phyloP scores from a whole-genome alignment of 2,113 vertebrate genomes.

The Daboia siamensis region DNA sequence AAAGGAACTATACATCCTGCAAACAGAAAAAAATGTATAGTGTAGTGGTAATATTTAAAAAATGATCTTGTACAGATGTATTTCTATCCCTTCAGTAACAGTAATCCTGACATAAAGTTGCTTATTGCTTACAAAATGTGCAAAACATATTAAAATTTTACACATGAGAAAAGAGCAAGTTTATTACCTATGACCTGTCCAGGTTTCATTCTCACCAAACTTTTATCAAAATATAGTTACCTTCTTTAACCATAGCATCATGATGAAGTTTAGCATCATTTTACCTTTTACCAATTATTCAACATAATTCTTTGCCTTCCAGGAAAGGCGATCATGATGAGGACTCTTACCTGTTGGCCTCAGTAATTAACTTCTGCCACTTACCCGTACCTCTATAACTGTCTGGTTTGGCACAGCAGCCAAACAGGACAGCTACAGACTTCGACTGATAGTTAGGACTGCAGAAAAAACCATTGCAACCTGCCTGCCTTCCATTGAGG shows the following conservation, averaged over 20 bases:
- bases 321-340: neutral
- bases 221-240: neutral
- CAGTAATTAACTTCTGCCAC: slow-evolving; percentile 8
- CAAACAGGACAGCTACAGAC: too few relatives aligned
- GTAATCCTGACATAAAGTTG: neutral
- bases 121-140: neutral
- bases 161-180: neutral
- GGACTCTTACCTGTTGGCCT: slow-evolving; percentile 42
- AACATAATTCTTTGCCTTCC: neutral
- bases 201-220: neutral
- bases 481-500: too few relatives aligned
- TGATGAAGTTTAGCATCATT: neutral
- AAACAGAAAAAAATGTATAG: neutral
- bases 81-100: neutral
- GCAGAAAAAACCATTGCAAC: too few relatives aligned
- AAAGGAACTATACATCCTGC: neutral
- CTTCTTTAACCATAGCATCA: neutral
- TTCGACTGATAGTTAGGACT: too few relatives aligned
- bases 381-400: neutral
- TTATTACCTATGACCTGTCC: neutral
- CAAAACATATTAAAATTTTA: neutral
- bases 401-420: too few relatives aligned
- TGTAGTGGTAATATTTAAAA: neutral
- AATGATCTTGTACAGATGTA: neutral
- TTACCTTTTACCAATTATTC: too few relatives aligned